A percentile compares a stretch with the other conserved stretches of the same genome.
Evolutionary conservation across 2,888 invertebrate genomes (phyloP).

Genomic region (Lingula anatina): DNA sequence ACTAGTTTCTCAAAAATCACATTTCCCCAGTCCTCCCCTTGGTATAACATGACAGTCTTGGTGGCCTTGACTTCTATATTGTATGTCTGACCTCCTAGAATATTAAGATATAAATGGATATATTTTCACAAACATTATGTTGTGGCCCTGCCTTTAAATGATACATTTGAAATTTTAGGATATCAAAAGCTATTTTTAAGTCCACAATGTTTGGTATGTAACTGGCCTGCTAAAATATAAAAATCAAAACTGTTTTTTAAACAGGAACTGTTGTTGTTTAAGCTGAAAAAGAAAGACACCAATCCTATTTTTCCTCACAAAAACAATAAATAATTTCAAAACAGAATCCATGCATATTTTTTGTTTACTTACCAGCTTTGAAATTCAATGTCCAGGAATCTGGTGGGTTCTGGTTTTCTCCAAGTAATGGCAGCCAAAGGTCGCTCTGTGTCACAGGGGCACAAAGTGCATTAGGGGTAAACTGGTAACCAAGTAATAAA

Average conservation of each 20-base stretch:
- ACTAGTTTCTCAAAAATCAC: slow-evolving; percentile 34
- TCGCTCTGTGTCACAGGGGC: slow-evolving; percentile 26
- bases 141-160: too few relatives aligned
- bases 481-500: slow-evolving; percentile 31
- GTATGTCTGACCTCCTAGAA: slow-evolving; percentile 23
- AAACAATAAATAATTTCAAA: too few relatives aligned
- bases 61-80: slow-evolving; percentile 20
- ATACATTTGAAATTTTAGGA: too few relatives aligned
- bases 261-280: too few relatives aligned
- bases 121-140: too few relatives aligned
- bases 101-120: too few relatives aligned
- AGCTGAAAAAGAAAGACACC: background rate
- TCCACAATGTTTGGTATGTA: too few relatives aligned
- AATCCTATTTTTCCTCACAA: background rate
- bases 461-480: slow-evolving; percentile 30
- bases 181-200: too few relatives aligned
- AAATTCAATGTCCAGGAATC: slow-evolving; percentile 31
- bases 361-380: slow-evolving; percentile 39
- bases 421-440: slow-evolving; percentile 32
- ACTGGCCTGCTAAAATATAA: too few relatives aligned
- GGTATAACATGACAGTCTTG: slow-evolving; percentile 31
- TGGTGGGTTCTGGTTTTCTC: slow-evolving; percentile 29
- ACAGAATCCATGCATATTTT: too few relatives aligned
- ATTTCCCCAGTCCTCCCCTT: slow-evolving; percentile 30
- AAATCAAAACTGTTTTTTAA: too few relatives aligned